Evolutionary conservation across 2,113 vertebrate genomes (phyloP).

Genomic region (Nicator chloris): DNA sequence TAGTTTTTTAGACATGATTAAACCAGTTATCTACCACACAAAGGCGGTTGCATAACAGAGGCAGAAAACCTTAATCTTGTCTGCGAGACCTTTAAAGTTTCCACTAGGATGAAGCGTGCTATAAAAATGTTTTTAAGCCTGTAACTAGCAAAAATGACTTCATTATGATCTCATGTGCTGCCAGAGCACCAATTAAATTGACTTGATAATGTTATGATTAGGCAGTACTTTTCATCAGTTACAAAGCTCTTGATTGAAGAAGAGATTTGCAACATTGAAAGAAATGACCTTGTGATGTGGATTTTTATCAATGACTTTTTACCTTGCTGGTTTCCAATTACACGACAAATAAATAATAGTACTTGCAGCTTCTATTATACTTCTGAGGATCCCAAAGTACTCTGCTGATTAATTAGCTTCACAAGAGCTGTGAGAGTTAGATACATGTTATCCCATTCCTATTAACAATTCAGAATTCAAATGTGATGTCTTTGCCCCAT

Average conservation of each 20-base stretch:
- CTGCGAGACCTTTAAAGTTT: conserved; percentile 17
- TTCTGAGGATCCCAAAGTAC: conserved; percentile 57
- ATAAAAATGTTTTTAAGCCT: conserved; percentile 61
- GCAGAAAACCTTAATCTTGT: neutral
- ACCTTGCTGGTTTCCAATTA: conserved; percentile 63
- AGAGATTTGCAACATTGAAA: conserved; percentile 61
- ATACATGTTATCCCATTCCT: conserved; percentile 27
- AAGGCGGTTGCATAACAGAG: neutral
- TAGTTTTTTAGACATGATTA: neutral
- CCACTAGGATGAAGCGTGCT: conserved; percentile 11
- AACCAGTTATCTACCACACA: neutral
- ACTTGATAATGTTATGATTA: conserved; percentile 70
- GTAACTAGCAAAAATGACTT: conserved; percentile 59
- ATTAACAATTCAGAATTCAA: conserved; percentile 51
- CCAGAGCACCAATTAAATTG: conserved; percentile 64
- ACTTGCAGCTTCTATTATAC: conserved; percentile 56
- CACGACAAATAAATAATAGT: conserved; percentile 66
- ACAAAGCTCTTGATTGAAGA: conserved; percentile 66
- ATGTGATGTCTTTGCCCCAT: conserved; percentile 1
- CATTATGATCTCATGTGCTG: conserved; percentile 62
- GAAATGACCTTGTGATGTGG: conserved; percentile 62
- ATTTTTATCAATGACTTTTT: conserved; percentile 69
- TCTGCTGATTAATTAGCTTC: conserved; percentile 62
- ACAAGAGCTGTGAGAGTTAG: conserved; percentile 30
- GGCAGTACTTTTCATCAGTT: conserved; percentile 65